A percentile compares a stretch with the other conserved stretches of the same genome.
Evolutionary conservation across 2,113 vertebrate species (phyloP).

Genomic region (Cricetomys ansorgei): DNA sequence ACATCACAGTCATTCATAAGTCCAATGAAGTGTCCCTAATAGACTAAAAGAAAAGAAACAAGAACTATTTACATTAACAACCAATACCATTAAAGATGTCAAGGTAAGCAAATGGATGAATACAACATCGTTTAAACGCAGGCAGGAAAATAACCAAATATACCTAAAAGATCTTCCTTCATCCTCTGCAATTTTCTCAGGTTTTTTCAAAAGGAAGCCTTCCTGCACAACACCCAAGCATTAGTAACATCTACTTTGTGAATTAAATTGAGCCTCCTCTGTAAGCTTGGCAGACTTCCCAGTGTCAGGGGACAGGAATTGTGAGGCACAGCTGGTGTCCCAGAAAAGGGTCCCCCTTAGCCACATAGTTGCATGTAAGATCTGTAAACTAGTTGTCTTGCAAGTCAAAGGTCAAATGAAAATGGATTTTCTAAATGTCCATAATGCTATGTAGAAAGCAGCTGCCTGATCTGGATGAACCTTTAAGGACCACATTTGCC

Average conservation of each 20-base stretch:
- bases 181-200: too few species aligned
- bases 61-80: not conserved
- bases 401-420: not conserved
- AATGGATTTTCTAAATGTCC: not conserved
- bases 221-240: not conserved
- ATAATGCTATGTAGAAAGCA: not conserved
- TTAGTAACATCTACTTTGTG: not conserved
- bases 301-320: not conserved
- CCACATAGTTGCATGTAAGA: not conserved
- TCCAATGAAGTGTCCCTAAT: not conserved
- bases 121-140: too few species aligned
- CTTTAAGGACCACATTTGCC: too few species aligned
- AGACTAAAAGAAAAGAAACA: not conserved
- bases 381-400: not conserved
- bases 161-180: too few species aligned
- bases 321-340: not conserved
- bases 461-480: not conserved
- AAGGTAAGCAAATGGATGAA: not conserved
- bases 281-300: not conserved
- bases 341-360: not conserved
- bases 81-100: not conserved
- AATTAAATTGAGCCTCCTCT: not conserved
- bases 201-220: too few species aligned
- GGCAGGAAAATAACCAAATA: too few species aligned
- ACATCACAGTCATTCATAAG: not conserved